These are phyloP conservation scores for Fregetta grallaria DNA, from an alignment of 2,113 vertebrate genomes.

Conservation along the genomic window DNA sequence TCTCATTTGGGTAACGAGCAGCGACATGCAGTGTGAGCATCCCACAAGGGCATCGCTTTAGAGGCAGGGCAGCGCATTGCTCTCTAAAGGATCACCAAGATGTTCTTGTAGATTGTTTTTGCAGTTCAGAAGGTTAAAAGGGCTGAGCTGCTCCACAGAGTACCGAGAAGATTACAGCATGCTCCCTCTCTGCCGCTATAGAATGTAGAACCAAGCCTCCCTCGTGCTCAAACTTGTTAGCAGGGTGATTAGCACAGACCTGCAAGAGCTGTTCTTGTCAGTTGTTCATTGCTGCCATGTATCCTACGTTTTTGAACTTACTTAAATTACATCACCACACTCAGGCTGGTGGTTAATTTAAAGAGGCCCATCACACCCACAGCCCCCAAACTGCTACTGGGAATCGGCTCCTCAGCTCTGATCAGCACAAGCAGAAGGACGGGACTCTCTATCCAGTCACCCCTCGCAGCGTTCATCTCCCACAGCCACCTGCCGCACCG, in stretches of 20 bases:
- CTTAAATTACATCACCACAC: not conserved
- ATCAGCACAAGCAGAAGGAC: not conserved
- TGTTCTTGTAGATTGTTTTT: not conserved
- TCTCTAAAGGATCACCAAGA: not conserved
- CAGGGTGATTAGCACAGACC: not conserved
- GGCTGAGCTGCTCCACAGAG: not conserved
- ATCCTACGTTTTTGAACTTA: not conserved
- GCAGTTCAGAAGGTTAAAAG: not conserved
- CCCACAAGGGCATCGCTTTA: not conserved
- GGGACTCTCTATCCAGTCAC: not conserved
- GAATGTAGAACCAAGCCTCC: not conserved
- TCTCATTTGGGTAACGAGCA: slow-evolving; percentile 16
- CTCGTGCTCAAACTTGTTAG: not conserved
- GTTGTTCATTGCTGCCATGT: not conserved
- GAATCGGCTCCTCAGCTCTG: not conserved
- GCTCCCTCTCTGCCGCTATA: not conserved
- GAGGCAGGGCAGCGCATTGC: not conserved
- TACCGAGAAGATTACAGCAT: not conserved
- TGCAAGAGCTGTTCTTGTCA: not conserved
- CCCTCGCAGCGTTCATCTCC: not conserved
- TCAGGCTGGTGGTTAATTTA: not conserved
- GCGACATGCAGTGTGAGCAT: not conserved
- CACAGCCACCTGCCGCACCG: not conserved
- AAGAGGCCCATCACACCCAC: not conserved
- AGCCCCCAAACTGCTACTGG: not conserved